These are phyloP conservation scores for Dioctria linearis DNA, from an alignment of 2,888 invertebrate species.

Conservation along the genomic window DNA sequence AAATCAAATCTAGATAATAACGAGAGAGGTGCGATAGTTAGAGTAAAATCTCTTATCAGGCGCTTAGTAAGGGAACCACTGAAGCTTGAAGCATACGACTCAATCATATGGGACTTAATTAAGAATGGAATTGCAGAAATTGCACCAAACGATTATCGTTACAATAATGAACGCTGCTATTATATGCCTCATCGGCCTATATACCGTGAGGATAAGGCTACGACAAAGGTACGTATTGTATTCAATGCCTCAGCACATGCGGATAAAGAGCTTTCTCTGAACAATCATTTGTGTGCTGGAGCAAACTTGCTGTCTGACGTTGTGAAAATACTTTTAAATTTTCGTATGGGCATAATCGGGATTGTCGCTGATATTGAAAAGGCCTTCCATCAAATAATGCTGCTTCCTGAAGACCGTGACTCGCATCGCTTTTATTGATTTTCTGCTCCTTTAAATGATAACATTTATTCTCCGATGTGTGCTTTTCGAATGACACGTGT, in stretches of 20 bases:
- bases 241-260: background rate
- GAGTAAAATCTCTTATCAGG: too few relatives aligned
- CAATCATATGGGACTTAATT: too few relatives aligned
- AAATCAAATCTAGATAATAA: too few relatives aligned
- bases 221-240: background rate
- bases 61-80: too few relatives aligned
- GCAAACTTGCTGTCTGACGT: background rate
- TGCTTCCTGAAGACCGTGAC: background rate
- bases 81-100: too few relatives aligned
- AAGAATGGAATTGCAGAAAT: too few relatives aligned
- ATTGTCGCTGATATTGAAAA: constrained; percentile 5
- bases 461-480: background rate
- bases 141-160: too few relatives aligned
- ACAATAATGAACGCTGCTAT: too few relatives aligned
- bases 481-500: constrained; percentile 4
- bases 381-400: background rate
- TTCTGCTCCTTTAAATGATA: background rate
- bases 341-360: background rate
- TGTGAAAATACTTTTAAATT: background rate
- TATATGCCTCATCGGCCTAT: too few relatives aligned
- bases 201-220: too few relatives aligned
- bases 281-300: background rate
- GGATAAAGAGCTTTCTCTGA: background rate
- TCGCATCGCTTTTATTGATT: background rate
- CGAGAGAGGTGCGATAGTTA: too few relatives aligned